These are phyloP conservation scores for Chrysodeixis includens DNA, from an alignment of 2,888 invertebrate genomes.

Conservation along the genomic window DNA sequence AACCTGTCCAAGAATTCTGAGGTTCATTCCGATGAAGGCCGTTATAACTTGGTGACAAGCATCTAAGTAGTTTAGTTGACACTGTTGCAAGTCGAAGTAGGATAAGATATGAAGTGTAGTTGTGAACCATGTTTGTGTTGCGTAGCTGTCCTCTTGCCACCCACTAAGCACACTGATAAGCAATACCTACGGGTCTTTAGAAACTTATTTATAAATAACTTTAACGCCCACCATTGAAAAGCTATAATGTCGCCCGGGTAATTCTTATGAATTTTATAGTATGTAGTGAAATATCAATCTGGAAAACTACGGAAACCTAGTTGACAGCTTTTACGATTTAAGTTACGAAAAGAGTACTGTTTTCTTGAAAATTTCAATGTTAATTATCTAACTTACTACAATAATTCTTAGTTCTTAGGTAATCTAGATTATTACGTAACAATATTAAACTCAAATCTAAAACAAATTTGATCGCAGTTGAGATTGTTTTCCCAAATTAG, in stretches of 20 bases:
- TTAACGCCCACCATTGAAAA: too few species aligned
- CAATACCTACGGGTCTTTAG: not conserved
- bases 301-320: too few species aligned
- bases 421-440: not conserved
- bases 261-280: too few species aligned
- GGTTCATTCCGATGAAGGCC: slow-evolving; percentile 19
- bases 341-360: too few species aligned
- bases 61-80: not conserved
- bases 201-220: not conserved
- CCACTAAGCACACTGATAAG: not conserved
- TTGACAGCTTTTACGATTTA: too few species aligned
- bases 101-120: not conserved
- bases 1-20: slow-evolving; percentile 28
- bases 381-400: too few species aligned
- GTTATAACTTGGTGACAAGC: not conserved
- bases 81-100: not conserved
- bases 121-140: not conserved
- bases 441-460: slow-evolving; percentile 16
- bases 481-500: slow-evolving; percentile 38
- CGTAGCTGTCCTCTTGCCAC: not conserved
- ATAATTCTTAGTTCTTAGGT: too few species aligned
- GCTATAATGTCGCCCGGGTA: not conserved
- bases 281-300: too few species aligned
- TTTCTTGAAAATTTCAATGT: too few species aligned
- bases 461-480: slow-evolving; percentile 57